phyloP scores from a whole-genome alignment of 2,797 vertebrate genomes.

The Anguilla megastoma region DNA sequence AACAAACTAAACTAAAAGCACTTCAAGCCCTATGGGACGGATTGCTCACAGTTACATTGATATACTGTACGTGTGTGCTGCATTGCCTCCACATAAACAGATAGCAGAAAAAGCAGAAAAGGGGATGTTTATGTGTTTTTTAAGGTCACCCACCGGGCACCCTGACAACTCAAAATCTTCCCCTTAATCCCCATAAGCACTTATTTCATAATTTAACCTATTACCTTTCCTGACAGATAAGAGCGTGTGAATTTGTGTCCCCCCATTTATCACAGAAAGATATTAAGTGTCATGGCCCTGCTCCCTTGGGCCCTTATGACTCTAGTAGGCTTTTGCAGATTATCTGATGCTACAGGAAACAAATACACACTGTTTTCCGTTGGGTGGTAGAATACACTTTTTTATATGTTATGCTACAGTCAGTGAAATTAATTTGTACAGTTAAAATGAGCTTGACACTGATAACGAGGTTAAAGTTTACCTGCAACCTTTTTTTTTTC shows the following conservation, averaged over 20 bases:
- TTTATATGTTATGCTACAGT: neutral
- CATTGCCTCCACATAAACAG: neutral
- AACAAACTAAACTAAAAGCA: neutral
- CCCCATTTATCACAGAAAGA: slow-evolving; percentile 1
- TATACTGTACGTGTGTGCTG: neutral
- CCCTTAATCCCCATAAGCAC: neutral
- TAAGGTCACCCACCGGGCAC: neutral
- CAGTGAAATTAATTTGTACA: neutral
- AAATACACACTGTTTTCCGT: neutral
- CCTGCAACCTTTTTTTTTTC: neutral
- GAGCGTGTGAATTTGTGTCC: neutral
- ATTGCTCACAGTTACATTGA: neutral
- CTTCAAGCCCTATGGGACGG: neutral
- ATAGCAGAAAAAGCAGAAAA: neutral
- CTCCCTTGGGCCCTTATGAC: neutral
- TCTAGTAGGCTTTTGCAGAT: neutral
- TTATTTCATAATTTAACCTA: neutral
- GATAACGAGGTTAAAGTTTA: neutral
- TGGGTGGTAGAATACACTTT: neutral
- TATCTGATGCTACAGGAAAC: neutral
- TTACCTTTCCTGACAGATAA: neutral
- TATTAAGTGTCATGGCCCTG: neutral
- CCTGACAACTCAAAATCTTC: neutral
- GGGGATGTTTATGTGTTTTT: neutral
- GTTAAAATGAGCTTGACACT: neutral